phyloP scores from a whole-genome alignment of 1,140 invertebrate species.

The Euwallacea fornicatus region DNA sequence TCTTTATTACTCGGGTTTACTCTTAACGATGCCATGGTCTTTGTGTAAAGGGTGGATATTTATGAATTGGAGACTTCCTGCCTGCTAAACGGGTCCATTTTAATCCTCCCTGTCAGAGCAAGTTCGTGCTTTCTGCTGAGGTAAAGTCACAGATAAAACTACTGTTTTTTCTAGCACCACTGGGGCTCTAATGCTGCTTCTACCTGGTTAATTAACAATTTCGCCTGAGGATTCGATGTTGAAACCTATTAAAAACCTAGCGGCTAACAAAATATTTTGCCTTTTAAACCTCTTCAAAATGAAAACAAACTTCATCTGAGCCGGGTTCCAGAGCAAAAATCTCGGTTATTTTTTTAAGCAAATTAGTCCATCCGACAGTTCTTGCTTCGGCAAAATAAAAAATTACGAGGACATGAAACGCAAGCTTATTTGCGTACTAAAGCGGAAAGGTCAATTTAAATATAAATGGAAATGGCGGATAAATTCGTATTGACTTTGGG shows the following conservation, averaged over 20 bases:
- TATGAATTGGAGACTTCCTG: no score
- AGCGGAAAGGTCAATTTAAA: not conserved
- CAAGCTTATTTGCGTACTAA: not conserved
- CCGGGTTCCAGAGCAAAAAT: not conserved
- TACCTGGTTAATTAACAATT: not conserved
- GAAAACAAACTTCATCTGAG: not conserved
- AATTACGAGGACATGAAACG: not conserved
- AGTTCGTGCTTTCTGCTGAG: no score
- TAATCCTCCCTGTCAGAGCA: no score
- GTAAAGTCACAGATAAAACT: no score
- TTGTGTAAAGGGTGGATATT: not conserved
- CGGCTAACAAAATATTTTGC: constrained; percentile 1
- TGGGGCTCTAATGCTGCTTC: no score
- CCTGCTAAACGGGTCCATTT: no score
- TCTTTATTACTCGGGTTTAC: constrained; percentile 1
- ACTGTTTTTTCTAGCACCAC: no score
- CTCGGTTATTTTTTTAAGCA: not conserved
- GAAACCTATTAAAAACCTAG: not conserved
- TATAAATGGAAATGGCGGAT: not conserved
- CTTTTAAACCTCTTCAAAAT: constrained; percentile 1
- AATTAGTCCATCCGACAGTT: not conserved
- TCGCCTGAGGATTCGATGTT: not conserved
- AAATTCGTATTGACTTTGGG: no score
- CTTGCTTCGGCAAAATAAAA: not conserved
- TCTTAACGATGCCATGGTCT: not conserved